Evolutionary conservation across 1,140 invertebrate species (phyloP).

Genomic region (Cyphomyrmex costatus): DNA sequence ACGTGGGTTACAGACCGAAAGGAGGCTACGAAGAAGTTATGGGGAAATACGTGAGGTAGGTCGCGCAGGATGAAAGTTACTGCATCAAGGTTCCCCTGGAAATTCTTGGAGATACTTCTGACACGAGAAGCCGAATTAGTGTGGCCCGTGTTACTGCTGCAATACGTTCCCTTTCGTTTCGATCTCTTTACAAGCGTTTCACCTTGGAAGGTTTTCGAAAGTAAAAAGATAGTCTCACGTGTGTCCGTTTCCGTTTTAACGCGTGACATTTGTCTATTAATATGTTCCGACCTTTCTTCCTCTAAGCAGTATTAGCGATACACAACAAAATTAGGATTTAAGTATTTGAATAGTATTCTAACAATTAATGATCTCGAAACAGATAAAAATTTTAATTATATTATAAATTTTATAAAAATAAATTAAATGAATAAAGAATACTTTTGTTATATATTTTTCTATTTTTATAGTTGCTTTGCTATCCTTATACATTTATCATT

Average conservation of each 20-base stretch:
- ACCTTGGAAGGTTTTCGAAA: slow-evolving; percentile 34
- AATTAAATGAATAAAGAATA: background rate
- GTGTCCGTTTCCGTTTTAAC: background rate
- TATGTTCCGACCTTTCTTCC: background rate
- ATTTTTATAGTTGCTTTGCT: background rate
- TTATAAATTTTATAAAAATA: background rate
- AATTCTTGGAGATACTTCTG: slow-evolving; percentile 57
- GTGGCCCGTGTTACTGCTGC: slow-evolving; percentile 34
- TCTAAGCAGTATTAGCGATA: background rate
- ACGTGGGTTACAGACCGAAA: slow-evolving; percentile 68
- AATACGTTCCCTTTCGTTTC: slow-evolving; percentile 28
- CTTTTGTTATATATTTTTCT: slow-evolving; percentile 19
- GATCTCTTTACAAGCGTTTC: slow-evolving; percentile 58
- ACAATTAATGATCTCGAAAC: background rate
- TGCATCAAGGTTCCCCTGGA: slow-evolving; percentile 48
- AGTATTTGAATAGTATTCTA: background rate
- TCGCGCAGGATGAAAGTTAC: slow-evolving; percentile 77
- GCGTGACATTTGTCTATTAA: background rate
- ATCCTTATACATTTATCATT: background rate
- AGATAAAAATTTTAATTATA: too few species aligned
- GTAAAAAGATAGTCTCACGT: slow-evolving; percentile 6
- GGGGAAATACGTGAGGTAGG: slow-evolving; percentile 77
- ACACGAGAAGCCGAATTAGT: slow-evolving; percentile 58
- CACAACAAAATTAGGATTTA: background rate
- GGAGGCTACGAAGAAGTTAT: slow-evolving; percentile 63